These are phyloP conservation scores for Strigops habroptila DNA, from an alignment of 2,113 vertebrate species.

Conservation along the genomic window DNA sequence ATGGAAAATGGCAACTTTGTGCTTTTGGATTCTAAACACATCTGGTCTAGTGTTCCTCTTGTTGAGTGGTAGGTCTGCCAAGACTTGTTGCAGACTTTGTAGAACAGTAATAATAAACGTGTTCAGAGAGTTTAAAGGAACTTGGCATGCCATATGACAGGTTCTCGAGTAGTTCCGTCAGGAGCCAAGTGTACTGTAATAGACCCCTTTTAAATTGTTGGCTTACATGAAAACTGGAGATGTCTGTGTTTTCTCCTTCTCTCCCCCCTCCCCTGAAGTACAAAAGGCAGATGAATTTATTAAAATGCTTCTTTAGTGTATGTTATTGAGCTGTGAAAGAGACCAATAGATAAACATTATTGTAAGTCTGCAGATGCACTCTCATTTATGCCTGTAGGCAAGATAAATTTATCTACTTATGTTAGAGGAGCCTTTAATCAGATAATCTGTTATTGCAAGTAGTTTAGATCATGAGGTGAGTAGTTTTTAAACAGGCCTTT, in stretches of 20 bases:
- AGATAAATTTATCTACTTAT: slow-evolving; percentile 34
- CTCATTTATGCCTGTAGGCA: slow-evolving; percentile 21
- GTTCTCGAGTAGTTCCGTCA: slow-evolving; percentile 40
- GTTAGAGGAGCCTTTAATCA: slow-evolving; percentile 41
- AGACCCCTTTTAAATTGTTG: slow-evolving; percentile 57
- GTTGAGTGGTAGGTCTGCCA: slow-evolving; percentile 41
- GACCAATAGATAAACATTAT: slow-evolving; percentile 10
- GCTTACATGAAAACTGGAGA: slow-evolving; percentile 1
- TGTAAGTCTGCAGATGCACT: slow-evolving; percentile 21
- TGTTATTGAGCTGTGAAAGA: slow-evolving; percentile 15
- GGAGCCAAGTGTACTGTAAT: slow-evolving; percentile 60
- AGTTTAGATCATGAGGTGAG: slow-evolving; percentile 38
- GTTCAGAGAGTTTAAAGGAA: slow-evolving; percentile 54
- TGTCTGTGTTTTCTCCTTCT: slow-evolving; percentile 43
- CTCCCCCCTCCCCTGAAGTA: background rate
- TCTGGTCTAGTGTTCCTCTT: slow-evolving; percentile 50
- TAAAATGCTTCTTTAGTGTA: slow-evolving; percentile 5
- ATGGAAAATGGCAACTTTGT: slow-evolving; percentile 49
- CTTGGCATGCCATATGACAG: slow-evolving; percentile 48
- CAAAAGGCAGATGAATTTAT: slow-evolving; percentile 43
- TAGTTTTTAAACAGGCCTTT: slow-evolving; percentile 51
- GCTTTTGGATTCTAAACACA: slow-evolving; percentile 46
- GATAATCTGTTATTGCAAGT: slow-evolving; percentile 43
- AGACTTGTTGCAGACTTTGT: slow-evolving; percentile 52
- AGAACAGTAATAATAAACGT: slow-evolving; percentile 58